Evolutionary conservation across 2,113 vertebrate genomes (phyloP).

Genomic region (Marmota monax): DNA sequence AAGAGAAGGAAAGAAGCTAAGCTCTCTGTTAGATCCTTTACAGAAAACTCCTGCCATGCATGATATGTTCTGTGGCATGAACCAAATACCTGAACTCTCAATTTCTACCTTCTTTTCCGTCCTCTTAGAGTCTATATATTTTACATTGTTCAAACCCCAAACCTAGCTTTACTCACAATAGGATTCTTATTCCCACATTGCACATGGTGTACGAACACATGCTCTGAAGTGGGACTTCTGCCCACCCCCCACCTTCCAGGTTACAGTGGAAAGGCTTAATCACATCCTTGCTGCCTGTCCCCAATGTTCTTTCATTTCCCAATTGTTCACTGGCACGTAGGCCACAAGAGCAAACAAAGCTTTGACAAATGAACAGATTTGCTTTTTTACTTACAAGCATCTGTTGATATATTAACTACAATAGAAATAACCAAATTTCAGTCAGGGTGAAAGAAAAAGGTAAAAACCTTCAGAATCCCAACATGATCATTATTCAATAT

Average conservation of each 20-base stretch:
- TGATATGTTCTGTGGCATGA: not conserved
- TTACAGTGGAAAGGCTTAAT: not conserved
- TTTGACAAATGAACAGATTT: not conserved
- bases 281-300: not conserved
- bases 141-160: not conserved
- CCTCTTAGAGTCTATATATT: not conserved
- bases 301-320: not conserved
- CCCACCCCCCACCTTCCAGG: not conserved
- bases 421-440: constrained; percentile 43
- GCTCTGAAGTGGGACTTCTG: not conserved
- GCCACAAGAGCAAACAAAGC: not conserved
- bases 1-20: not conserved
- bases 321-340: not conserved
- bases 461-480: not conserved
- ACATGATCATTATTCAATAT: constrained; percentile 45
- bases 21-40: not conserved
- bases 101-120: not conserved
- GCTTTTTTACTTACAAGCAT: not conserved
- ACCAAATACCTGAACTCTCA: not conserved
- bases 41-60: fast-evolving
- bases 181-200: not conserved
- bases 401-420: constrained; percentile 22
- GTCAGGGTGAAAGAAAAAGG: constrained; percentile 39
- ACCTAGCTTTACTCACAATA: not conserved
- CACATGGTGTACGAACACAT: fast-evolving